Base-by-base conservation (phyloP, 35 echinoderm and acorn worm species). In the Strongylocentrotus purpuratus region DNA sequence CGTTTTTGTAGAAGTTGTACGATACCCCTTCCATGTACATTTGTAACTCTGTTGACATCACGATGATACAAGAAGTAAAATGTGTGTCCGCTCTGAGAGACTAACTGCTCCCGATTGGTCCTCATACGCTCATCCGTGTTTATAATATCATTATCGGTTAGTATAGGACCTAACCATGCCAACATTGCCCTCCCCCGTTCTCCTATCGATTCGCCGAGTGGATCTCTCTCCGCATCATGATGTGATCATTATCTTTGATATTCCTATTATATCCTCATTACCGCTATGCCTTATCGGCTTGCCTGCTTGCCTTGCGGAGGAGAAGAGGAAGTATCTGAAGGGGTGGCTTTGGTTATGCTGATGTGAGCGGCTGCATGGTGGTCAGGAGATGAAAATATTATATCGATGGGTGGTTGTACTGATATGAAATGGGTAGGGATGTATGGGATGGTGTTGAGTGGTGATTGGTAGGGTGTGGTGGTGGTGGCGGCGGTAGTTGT, bases 161-260 rank as follows among this genome's bases (percentile, higher is more conserved):
- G 87, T 46, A 89, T 89, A 33, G 65, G 65, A 78, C 45, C 87
- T 22, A 17, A 17, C 87, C 20, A 33, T 31, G 12, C 20, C 87
- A 89, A 89, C 33, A 89, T 33, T 31, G 87, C 45, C 87, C 7
- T 33, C 33, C 6, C 52, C n/a, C 86, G 87, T 46, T 89, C 25
- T 89, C 2, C 32, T 33, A 89, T 89, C 87, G 87, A 89, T 89
- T 31, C 20, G 87, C 87, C 87, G 87, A 46, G 87, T 45, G 87
- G 32, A 31, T 78, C 18, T 89, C 35, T 41, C 87, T 25, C 45
- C 87, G 45, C 65, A 89, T 46, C 87, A 46, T 89, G 87, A 89
- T 89, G 45, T 89, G 87, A 89, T 89, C 87, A 89, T 89, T 33
- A 89, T 89, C 87, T 89, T 17, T 89, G 87, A 89, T 89, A 89